Evolutionary conservation across 2,113 vertebrate species (phyloP), one percentile per base, ranked within the genome.

Genomic region (Gopherus evgoodei): DNA sequence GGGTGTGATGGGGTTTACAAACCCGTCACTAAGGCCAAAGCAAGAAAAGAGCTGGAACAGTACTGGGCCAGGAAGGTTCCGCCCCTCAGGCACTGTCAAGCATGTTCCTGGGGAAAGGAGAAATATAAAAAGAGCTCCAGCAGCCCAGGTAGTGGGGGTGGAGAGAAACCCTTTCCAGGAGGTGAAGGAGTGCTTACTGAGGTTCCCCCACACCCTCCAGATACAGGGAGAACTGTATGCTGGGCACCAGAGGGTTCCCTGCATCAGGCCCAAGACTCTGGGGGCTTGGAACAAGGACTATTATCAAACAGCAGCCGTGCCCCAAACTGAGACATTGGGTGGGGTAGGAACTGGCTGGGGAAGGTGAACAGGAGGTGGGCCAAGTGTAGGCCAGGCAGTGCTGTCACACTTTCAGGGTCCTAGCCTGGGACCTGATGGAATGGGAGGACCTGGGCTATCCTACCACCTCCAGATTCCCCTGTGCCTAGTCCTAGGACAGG

Each of bases 351-450:
- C 9, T 22, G n/a, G 65, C 65, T 78, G 4, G 22, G 79, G n/a
- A 50, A 76, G 8, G 19, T 1, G 25, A 91, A 76, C 88, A 79
- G 0, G 0, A 88, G 0, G 0, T 1, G 27, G 29, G 27, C 19
- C 35, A 69, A n/a, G 4, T 69, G 14, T 35, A 69, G 62, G 62
- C 35, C 62, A n/a, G 16, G 8, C 4, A 3, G 35, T 31, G 59
- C 59, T 69, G 62, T n/a, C 35, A 19, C 35, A 65, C 12, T 62
- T 62, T 31, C 59, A 62, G 59, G 25, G 59, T 29, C 31, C 31
- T 35, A 16, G 31, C 13, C 62, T 65, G 29, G 62, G 62, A 35
- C 62, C 31, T 65, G 14, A 7, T 35, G 62, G 29, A 65, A 17
- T 35, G 31, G 31, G 31, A 65, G 62, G 62, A 12, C 31, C 62